Evolutionary conservation across 1,140 invertebrate species (phyloP), one percentile per base, ranked within the genome.

Genomic region (Paramacrobiotus metropolitanus): DNA sequence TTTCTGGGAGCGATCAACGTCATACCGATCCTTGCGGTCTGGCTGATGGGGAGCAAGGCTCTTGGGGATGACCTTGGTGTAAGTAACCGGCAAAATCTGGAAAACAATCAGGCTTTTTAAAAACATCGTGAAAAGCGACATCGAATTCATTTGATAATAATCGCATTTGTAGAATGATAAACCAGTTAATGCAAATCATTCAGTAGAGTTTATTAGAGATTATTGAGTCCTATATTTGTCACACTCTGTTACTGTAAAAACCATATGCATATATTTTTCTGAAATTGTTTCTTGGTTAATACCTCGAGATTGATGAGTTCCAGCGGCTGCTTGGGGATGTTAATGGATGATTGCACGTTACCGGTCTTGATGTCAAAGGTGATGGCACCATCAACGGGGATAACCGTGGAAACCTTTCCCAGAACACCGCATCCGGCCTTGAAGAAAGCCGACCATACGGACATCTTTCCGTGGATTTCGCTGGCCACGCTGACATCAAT

Each of bases 61-160:
- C 48, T 55, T 55, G 15, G 48, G 48, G 4, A 24, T 28, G 24
- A 55, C 48, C 24, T 55, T 55, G 48, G 48, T 55, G 48, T 55
- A 55, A 24, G 48, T 55, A 9, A 24, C 24, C 4, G 48, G 48
- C 24, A 24, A 9, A 15, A 55, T 24, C 34, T 40, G 34, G 9
- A 40, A 40, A n/a, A n/a, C n/a, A n/a, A n/a, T n/a, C n/a, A n/a
- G n/a, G n/a, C n/a, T n/a, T n/a, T n/a, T n/a, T n/a, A n/a, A n/a
- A n/a, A n/a, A n/a, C n/a, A n/a, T n/a, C n/a, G n/a, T n/a, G n/a
- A n/a, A n/a, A n/a, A n/a, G n/a, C n/a, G n/a, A n/a, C n/a, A n/a
- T n/a, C n/a, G n/a, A n/a, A n/a, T n/a, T n/a, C n/a, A n/a, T n/a
- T n/a, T n/a, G n/a, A n/a, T n/a, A n/a, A n/a, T n/a, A n/a, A n/a